phyloP scores from a whole-genome alignment of 1,140 invertebrate species.

The Euwallacea similis region DNA sequence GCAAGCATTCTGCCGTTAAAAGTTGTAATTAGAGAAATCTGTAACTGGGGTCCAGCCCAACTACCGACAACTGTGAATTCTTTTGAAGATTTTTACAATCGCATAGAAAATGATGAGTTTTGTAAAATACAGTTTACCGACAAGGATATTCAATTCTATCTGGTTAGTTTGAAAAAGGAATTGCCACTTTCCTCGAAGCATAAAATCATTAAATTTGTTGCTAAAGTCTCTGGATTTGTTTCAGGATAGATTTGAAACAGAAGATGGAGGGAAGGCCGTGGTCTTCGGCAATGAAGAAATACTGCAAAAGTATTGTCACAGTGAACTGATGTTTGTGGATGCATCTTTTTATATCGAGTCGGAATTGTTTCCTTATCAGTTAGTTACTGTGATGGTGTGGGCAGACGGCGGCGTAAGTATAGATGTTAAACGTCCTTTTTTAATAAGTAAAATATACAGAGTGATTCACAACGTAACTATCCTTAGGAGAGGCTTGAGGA shows the following conservation, averaged over 20 bases:
- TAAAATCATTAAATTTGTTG: neutral
- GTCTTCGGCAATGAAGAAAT: constrained; percentile 47
- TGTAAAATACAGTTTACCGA: constrained; percentile 47
- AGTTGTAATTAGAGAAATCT: constrained; percentile 47
- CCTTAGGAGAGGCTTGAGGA: too few species aligned
- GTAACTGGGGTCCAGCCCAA: constrained; percentile 35
- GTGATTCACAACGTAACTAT: too few species aligned
- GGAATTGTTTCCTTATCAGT: constrained; percentile 43
- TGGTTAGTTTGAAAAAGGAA: constrained; percentile 17
- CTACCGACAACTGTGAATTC: constrained; percentile 35
- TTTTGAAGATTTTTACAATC: constrained; percentile 46
- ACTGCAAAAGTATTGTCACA: constrained; percentile 39
- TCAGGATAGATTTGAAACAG: constrained; percentile 42
- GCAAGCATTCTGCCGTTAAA: constrained; percentile 41
- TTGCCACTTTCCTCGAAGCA: neutral
- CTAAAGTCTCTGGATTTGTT: neutral
- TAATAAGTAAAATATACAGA: neutral
- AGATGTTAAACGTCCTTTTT: neutral
- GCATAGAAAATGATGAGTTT: constrained; percentile 45
- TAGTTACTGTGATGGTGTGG: constrained; percentile 48
- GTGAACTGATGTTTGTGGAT: constrained; percentile 49
- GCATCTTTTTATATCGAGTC: constrained; percentile 47
- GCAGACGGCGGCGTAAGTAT: constrained; percentile 46
- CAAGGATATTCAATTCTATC: constrained; percentile 46
- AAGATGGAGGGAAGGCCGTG: constrained; percentile 44